Conservation (phyloP, 23 tunicate genomes). For the Diplosoma virens region DNA sequence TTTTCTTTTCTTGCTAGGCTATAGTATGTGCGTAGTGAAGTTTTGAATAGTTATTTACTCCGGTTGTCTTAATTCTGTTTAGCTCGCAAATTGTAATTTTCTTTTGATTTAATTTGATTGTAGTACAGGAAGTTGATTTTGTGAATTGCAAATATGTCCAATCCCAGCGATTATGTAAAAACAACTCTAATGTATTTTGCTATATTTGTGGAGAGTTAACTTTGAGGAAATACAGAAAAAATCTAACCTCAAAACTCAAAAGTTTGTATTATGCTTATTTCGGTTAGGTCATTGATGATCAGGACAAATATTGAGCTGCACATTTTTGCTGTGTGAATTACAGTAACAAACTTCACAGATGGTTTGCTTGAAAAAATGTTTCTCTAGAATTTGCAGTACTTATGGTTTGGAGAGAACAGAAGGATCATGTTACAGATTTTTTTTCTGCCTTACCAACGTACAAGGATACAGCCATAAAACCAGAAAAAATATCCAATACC, state of each 20-base stretch:
- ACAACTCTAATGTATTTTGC: slow-evolving; percentile 1
- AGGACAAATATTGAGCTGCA: slow-evolving; percentile 22
- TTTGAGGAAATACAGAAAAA: not conserved
- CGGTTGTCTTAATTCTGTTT: too few relatives aligned
- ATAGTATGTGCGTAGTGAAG: too few relatives aligned
- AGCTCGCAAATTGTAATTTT: too few relatives aligned
- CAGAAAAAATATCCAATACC: not conserved
- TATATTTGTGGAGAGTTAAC: slow-evolving; percentile 33
- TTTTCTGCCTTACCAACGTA: slow-evolving; percentile 28
- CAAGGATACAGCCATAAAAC: not conserved
- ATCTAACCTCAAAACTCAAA: not conserved
- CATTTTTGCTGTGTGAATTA: slow-evolving; percentile 9
- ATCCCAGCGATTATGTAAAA: too few relatives aligned
- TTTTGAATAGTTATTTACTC: too few relatives aligned
- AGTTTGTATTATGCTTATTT: slow-evolving; percentile 4
- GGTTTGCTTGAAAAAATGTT: slow-evolving; percentile 24
- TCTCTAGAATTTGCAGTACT: slow-evolving; percentile 17
- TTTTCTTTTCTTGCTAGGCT: too few relatives aligned
- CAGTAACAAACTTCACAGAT: not conserved
- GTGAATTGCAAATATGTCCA: too few relatives aligned
- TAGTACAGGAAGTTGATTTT: too few relatives aligned
- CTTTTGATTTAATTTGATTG: too few relatives aligned
- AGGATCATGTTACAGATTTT: slow-evolving; percentile 26
- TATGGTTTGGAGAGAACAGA: slow-evolving; percentile 32
- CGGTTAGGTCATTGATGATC: slow-evolving; percentile 15